Base-by-base conservation (phyloP, 2,797 vertebrate species). In the Falco berigora region DNA sequence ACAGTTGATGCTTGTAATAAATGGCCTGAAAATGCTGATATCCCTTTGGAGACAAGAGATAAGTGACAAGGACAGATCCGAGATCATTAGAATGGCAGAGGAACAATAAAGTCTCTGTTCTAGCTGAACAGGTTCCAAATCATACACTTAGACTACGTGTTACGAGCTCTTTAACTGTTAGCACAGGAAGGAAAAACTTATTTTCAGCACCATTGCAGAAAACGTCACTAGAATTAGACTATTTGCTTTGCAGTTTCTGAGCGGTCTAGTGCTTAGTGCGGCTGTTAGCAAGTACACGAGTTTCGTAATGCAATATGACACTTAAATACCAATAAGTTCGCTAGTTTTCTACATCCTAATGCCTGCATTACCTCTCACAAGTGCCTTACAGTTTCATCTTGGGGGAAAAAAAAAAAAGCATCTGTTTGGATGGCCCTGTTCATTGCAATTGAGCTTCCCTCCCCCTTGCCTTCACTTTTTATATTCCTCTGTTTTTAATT, bases 21-120 rank as follows among this genome's bases (percentile, higher is more conserved):
- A 95, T 95, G 91, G 91, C 80, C 96, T 4, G 4, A 95, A 95
- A 94, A 95, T 82, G 90, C 92, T 94, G 78, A 47, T 85, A 87
- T 76, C 95, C 90, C 93, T 86, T 85, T 0, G 1, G 95, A 94
- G 93, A 88, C 16, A 12, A 74, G 64, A 92, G 90, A 52, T 86
- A 94, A 97, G 93, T 93, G 93, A 72, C 83, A 86, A 75, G 82
- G 82, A 95, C 66, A 83, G 95, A 95, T 92, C 73, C 5, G 38
- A 86, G 87, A 88, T 88, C 77, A 83, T 93, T 91, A 74, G 76
- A 88, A 86, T 58, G 79, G 73, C 79, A 73, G 97, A 98, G 96
- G 98, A 96, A 98, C 98, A 96, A 97, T 97, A 93, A 94, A 96
- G 88, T 90, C 94, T 28, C 94, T 86, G 24, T 95, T 97, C 53